Base-by-base conservation (phyloP, 2,888 invertebrate species). In the Caenorhabditis afra region DNA sequence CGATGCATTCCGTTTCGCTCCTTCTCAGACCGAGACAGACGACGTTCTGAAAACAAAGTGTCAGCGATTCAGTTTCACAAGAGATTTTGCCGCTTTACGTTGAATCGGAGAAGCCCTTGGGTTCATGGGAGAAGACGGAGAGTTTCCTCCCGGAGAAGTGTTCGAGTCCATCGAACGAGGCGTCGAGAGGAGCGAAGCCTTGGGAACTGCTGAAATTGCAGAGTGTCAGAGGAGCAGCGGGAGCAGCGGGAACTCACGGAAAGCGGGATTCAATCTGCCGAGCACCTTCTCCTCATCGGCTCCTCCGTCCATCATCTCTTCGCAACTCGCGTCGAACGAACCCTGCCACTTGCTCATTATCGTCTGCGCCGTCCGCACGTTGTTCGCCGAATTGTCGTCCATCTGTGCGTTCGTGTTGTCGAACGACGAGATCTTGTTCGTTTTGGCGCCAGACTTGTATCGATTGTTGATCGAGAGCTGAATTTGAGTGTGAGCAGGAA, bases 401-500 rank as follows among this genome's bases (percentile, higher is more conserved):
- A 83, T 84, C 65, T 79, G 77, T 29, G 85, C 85, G 58, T 79
- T 79, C n/a, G 85, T 83, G 59, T 84, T 81, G 53, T 81, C 79
- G 62, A 83, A 67, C 14, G 81, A 80, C 22, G 80, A 82, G 49
- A 83, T 78, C 59, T 77, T 82, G 67, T 88, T 88, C 52, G 79
- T 79, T 57, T 79, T 80, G 22, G 65, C 73, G 35, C 73, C 73
- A n/a, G 73, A 64, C 52, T 73, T 73, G 44, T 87, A 85, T 3
- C 86, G 82, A 64, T 82, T 83, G 66, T 86, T 88, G 23, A 87
- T 85, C n/a, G 88, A 87, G 11, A 87, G 45, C 86, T 86, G 75
- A 59, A 80, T n/a, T n/a, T n/a, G n/a, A n/a, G n/a, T n/a, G n/a
- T n/a, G n/a, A n/a, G n/a, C n/a, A n/a, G n/a, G n/a, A n/a, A n/a